Evolutionary conservation across 1,140 invertebrate genomes (phyloP), one percentile per base, ranked within the genome.

Genomic region (Drosophila burlai): DNA sequence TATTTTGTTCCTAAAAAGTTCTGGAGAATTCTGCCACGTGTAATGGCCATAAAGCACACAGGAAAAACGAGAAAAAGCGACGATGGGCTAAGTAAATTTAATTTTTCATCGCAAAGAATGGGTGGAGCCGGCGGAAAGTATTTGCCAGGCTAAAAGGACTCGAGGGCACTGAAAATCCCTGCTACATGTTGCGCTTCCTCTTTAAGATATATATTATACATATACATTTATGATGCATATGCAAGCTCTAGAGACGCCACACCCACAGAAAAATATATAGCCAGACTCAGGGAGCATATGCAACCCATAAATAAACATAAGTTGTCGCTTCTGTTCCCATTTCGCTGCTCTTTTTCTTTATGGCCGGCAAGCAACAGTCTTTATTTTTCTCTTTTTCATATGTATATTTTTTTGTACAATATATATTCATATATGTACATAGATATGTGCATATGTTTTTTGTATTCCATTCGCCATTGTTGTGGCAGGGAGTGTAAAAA

Each of bases 221-320:
- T 58, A 15, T 58, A 42, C 34, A 29, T 54, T 26, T 67, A 38
- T 64, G 26, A 13, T 60, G 73, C 54, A 72, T 31, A 43, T 61
- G 69, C 31, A 65, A 38, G 21, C 55, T 58, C n/a, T 47, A 26
- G 42, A 31, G 45, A 24, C 65, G 67, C 60, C 55, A 66, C 60
- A 40, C 68, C 46, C 63, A 61, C 63, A 49, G 47, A 62, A 36
- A 57, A 45, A 81, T 40, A 73, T 54, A 60, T 62, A 60, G 38
- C 26, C 21, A 47, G 26, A 55, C 40, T 71, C 36, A 9, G 57
- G 63, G 64, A 63, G 60, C 81, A 83, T 83, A 83, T 83, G 80
- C 68, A 63, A 55, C 31, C 76, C 81, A 83, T 83, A 83, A 83
- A 83, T 83, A 83, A 83, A 83, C 81, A 83, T 83, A 83, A 83